Conservation (phyloP, 2,888 invertebrate species). For the Perizoma flavofasciatum region DNA sequence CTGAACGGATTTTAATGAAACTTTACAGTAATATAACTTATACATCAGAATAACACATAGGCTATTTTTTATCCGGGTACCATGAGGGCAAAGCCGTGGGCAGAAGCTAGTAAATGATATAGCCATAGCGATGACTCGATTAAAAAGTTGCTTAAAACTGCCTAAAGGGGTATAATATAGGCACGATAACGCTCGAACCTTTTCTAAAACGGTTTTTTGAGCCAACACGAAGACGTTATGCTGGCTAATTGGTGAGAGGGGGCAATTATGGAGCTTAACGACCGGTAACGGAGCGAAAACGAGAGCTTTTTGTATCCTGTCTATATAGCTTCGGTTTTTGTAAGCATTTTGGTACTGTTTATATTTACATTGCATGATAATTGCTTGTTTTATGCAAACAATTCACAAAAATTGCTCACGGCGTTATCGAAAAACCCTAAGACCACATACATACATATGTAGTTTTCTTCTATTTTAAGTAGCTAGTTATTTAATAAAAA, state of each 20-base stretch:
- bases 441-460: no score
- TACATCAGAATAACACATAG: no score
- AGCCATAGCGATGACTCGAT: conserved; percentile 9
- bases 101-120: no score
- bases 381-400: conserved; percentile 8
- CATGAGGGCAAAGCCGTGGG: no score
- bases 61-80: no score
- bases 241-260: conserved; percentile 62
- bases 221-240: conserved; percentile 57
- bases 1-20: no score
- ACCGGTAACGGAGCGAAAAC: conserved; percentile 41
- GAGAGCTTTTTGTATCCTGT: conserved; percentile 32
- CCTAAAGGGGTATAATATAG: conserved; percentile 27
- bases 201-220: conserved; percentile 55
- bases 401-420: neutral
- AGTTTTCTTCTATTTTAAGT: no score
- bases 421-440: no score
- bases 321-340: conserved; percentile 34
- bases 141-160: conserved; percentile 17
- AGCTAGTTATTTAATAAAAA: no score
- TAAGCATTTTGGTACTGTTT: conserved; percentile 28
- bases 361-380: conserved; percentile 26
- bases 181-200: conserved; percentile 47
- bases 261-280: conserved; percentile 59
- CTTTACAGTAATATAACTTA: no score